A percentile compares a stretch with the other conserved stretches of the same genome.
Evolutionary conservation across 1,140 invertebrate species (phyloP).

Genomic region (Paracyclopina nana): DNA sequence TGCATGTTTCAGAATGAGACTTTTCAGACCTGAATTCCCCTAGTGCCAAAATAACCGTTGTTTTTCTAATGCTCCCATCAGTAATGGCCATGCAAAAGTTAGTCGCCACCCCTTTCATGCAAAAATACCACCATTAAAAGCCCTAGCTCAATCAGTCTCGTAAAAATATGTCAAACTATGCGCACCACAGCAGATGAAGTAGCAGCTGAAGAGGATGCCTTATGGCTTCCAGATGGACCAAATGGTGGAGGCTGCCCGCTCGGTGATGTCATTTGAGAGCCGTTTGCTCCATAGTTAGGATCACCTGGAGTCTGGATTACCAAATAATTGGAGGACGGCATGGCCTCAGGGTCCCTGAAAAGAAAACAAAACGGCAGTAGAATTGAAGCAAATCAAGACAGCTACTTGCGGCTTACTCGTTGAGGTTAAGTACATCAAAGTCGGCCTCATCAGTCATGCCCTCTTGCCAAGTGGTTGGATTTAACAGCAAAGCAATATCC

Average conservation of each 20-base stretch:
- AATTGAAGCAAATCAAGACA: neutral
- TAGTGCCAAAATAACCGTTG: too few relatives aligned
- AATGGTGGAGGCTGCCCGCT: slow-evolving; percentile 15
- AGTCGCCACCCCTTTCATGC: too few relatives aligned
- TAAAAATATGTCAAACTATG: too few relatives aligned
- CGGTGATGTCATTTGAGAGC: slow-evolving; percentile 16
- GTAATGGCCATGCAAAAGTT: too few relatives aligned
- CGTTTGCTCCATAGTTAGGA: slow-evolving; percentile 23
- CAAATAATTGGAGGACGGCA: slow-evolving; percentile 55
- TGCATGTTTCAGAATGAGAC: too few relatives aligned
- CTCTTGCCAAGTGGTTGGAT: slow-evolving; percentile 56
- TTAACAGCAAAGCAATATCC: slow-evolving; percentile 69
- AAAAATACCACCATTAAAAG: too few relatives aligned
- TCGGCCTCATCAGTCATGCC: slow-evolving; percentile 65
- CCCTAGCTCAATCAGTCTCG: too few relatives aligned
- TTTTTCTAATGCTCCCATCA: too few relatives aligned
- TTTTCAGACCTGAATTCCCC: too few relatives aligned
- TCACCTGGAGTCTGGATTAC: slow-evolving; percentile 72
- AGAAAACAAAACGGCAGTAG: slow-evolving; percentile 11
- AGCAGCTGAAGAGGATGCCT: too few relatives aligned
- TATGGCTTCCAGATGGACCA: neutral
- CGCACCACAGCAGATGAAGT: too few relatives aligned
- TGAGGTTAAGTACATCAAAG: slow-evolving; percentile 60
- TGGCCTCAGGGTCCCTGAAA: slow-evolving; percentile 38
- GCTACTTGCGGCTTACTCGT: slow-evolving; percentile 3